These are phyloP conservation scores for Agriopis marginaria DNA, from an alignment of 2,888 invertebrate species.

Conservation along the genomic window DNA sequence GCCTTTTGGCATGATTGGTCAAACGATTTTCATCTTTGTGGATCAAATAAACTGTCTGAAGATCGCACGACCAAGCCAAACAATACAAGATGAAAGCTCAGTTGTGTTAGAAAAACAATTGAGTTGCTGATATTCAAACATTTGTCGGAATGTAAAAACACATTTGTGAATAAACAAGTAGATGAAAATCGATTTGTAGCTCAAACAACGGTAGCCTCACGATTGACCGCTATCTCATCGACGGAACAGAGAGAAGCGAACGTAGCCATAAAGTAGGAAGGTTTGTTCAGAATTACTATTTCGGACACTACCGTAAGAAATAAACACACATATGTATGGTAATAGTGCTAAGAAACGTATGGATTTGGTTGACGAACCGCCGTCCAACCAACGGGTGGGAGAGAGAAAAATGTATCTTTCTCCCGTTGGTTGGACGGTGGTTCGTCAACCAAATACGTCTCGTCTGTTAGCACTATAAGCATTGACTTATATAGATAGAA, in stretches of 20 bases:
- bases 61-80: constrained; percentile 56
- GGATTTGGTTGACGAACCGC: too few species aligned
- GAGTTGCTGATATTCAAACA: constrained; percentile 1
- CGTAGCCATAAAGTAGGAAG: neutral
- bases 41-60: constrained; percentile 58
- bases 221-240: constrained; percentile 9
- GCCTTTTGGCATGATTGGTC: constrained; percentile 51
- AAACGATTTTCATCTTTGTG: constrained; percentile 58
- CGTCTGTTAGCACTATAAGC: too few species aligned
- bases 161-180: constrained; percentile 18
- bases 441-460: too few species aligned
- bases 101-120: constrained; percentile 26
- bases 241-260: neutral
- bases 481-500: too few species aligned
- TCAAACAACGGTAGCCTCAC: constrained; percentile 15
- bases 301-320: too few species aligned
- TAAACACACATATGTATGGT: too few species aligned
- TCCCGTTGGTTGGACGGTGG: too few species aligned
- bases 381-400: too few species aligned
- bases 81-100: constrained; percentile 49
- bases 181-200: constrained; percentile 13
- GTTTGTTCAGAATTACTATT: too few species aligned
- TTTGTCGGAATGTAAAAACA: constrained; percentile 20
- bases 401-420: too few species aligned
- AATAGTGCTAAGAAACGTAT: too few species aligned